phyloP scores from a whole-genome alignment of 1,140 invertebrate species.

The Platyscapa corneri region DNA sequence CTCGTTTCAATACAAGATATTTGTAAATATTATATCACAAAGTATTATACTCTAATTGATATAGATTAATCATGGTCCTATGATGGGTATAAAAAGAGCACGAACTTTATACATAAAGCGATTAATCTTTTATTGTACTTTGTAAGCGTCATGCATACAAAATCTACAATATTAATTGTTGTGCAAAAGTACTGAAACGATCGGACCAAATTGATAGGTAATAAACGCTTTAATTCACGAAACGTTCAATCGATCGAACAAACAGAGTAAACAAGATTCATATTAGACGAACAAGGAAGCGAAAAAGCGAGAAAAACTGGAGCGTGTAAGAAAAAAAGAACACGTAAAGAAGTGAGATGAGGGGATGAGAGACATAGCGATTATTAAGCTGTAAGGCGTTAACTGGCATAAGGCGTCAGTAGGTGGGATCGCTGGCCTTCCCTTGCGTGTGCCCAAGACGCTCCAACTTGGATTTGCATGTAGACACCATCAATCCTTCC shows the following conservation, averaged over 20 bases:
- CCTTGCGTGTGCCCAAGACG: conserved; percentile 62
- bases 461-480: conserved; percentile 69
- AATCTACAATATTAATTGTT: conserved; percentile 1
- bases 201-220: not conserved
- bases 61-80: conserved; percentile 17
- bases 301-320: not conserved
- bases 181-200: not conserved
- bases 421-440: conserved; percentile 70
- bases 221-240: not conserved
- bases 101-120: not conserved
- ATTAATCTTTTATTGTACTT: not conserved
- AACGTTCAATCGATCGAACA: not conserved
- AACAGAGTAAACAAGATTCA: not conserved
- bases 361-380: conserved; percentile 54
- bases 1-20: not conserved
- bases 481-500: conserved; percentile 75
- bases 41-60: not conserved
- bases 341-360: conserved; percentile 44
- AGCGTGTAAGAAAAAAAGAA: not conserved
- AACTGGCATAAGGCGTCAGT: conserved; percentile 75
- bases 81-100: conserved; percentile 22
- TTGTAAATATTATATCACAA: conserved; percentile 29
- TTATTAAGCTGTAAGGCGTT: conserved; percentile 76
- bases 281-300: not conserved
- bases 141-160: not conserved